Evolutionary conservation across 2,797 vertebrate genomes (phyloP).

Genomic region (Syndactyla subalaris): DNA sequence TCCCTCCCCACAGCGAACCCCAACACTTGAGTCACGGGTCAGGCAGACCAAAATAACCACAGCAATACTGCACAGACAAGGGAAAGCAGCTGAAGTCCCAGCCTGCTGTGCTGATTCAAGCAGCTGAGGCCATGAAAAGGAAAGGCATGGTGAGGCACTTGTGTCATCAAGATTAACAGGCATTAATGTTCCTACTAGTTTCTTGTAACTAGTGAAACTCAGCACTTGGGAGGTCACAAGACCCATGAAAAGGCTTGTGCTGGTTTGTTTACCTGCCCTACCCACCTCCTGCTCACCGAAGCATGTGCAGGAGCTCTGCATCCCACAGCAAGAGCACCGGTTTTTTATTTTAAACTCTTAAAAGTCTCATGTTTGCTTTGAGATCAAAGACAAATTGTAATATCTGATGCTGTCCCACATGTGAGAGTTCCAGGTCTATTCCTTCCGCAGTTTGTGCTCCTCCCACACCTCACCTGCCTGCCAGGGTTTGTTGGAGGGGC

Average conservation of each 20-base stretch:
- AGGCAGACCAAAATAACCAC: neutral
- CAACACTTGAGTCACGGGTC: fast-evolving
- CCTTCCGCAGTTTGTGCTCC: neutral
- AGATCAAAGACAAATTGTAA: neutral
- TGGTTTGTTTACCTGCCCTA: neutral
- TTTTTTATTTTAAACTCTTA: neutral
- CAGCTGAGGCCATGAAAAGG: neutral
- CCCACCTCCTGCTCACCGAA: neutral
- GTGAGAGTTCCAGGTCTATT: neutral
- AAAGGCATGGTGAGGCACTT: neutral
- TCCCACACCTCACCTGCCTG: neutral
- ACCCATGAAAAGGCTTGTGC: neutral
- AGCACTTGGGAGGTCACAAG: neutral
- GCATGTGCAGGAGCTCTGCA: neutral
- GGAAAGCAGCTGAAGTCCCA: neutral
- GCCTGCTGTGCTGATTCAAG: neutral
- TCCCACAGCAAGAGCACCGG: neutral
- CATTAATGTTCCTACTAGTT: neutral
- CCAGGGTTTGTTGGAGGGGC: neutral
- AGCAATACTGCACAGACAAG: fast-evolving
- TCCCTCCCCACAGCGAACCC: fast-evolving
- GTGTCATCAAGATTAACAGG: neutral
- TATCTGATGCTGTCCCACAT: neutral
- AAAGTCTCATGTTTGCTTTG: neutral
- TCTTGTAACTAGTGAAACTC: neutral